Evolutionary conservation across 2,888 invertebrate genomes (phyloP), one percentile per base, ranked within the genome.

Genomic region (Phasia obesa): DNA sequence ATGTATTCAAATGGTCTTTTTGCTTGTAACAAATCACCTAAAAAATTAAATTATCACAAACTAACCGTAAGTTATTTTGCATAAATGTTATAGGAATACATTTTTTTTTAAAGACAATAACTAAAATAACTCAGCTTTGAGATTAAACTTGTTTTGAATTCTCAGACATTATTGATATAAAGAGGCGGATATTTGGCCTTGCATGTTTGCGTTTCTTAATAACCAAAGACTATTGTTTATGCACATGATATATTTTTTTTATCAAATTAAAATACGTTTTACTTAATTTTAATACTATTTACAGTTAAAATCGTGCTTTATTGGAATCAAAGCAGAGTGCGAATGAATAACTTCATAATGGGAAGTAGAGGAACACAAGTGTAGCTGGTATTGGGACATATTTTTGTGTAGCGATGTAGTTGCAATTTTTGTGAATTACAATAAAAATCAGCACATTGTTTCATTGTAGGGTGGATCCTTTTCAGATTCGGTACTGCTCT

Each of bases 391-490:
- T 35, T 27, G 35, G 21, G 15, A 15, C 15, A 42, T 42, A 42
- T n/a, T 5, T 13, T 42, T 27, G 3, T 6, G 6, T 27, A 27
- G 6, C 1, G 60, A 60, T 17, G 17, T 27, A 13, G 19, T 44
- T 27, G 25, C 15, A 25, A 76, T 19, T 49, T 27, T 11, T 17
- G n/a, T 2, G 15, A 75, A 11, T 57, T 79, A 76, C 15, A 75
- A 65, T 71, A 74, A 77, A 83, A 87, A 88, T 89, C 90, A 92
- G 90, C 92, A 92, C 92, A 92, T 92, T 79, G 92, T 92, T 87
- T 92, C 92, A 86, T 91, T 91, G 85, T 89, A 91, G 51, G 91
- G 91, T 84, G 91, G 91, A 87, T 91, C 91, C 85, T 91, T 91
- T 78, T 92, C 92, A 60, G 91, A 91, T 47, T 92, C 91, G 44